phyloP scores from a whole-genome alignment of 2,888 invertebrate genomes.

The Crocallis elinguaria region DNA sequence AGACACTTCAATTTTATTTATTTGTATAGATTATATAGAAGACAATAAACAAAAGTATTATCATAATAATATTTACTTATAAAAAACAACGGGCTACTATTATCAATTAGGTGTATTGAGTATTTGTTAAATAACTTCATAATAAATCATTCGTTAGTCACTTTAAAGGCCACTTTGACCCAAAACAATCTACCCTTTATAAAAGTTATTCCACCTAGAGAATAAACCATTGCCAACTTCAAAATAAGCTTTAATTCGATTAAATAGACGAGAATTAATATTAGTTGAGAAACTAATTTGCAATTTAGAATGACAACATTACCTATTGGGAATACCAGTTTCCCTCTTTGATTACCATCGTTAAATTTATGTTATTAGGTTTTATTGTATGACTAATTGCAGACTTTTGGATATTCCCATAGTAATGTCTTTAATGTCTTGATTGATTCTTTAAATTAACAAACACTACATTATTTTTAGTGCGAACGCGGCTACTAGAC shows the following conservation, averaged over 20 bases:
- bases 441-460: too few relatives aligned
- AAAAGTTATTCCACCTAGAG: constrained; percentile 34
- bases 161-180: constrained; percentile 15
- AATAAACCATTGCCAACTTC: constrained; percentile 42
- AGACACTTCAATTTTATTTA: too few relatives aligned
- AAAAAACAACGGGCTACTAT: background rate
- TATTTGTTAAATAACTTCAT: background rate
- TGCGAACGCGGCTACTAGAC: too few relatives aligned
- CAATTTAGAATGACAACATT: constrained; percentile 43
- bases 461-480: too few relatives aligned
- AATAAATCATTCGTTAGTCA: constrained; percentile 1
- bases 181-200: constrained; percentile 18
- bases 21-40: too few relatives aligned
- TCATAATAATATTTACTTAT: background rate
- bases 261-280: constrained; percentile 48
- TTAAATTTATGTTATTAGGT: background rate
- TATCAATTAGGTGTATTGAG: background rate
- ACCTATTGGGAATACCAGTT: constrained; percentile 40
- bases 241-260: constrained; percentile 44
- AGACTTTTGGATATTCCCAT: background rate
- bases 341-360: constrained; percentile 41
- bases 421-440: background rate
- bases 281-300: constrained; percentile 51
- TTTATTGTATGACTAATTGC: background rate
- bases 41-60: too few relatives aligned